phyloP scores from a whole-genome alignment of 2,113 vertebrate species.

The Poeciliopsis turrubarensis region DNA sequence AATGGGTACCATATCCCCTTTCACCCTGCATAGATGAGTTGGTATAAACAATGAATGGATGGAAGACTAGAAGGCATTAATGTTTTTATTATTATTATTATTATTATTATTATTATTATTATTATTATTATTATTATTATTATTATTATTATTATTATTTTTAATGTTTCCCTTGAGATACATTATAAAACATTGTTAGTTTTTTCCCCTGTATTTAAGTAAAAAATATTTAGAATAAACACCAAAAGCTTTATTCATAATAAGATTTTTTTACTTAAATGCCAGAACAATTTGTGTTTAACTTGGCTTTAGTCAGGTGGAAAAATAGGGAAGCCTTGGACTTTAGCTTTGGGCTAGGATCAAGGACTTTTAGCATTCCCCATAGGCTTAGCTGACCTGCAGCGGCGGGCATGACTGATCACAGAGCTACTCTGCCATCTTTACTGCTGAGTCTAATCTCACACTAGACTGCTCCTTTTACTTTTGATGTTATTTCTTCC shows the following conservation, averaged over 20 bases:
- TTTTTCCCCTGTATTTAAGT: no score
- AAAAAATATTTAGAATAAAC: background rate
- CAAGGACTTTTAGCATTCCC: conserved; percentile 67
- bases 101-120: no score
- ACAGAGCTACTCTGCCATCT: conserved; percentile 47
- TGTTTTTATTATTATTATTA: no score
- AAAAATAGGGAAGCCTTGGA: conserved; percentile 34
- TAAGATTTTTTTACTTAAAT: background rate
- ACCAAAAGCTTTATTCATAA: background rate
- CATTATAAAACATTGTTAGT: no score
- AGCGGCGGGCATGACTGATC: conserved; percentile 61
- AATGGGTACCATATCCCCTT: no score
- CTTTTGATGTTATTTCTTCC: conserved; percentile 35
- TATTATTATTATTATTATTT: no score
- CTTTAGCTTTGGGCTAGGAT: conserved; percentile 54
- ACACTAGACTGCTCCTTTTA: conserved; percentile 28
- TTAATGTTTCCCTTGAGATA: no score
- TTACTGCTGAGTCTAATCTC: conserved; percentile 49
- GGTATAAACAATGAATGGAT: no score
- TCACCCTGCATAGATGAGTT: no score
- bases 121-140: no score
- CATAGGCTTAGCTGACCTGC: conserved; percentile 62
- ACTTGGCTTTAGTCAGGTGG: conserved; percentile 46
- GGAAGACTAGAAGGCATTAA: no score
- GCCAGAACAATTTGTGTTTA: background rate